Base-by-base conservation (phyloP, 1,140 invertebrate species). In the Leptestheria dahalacensis region DNA sequence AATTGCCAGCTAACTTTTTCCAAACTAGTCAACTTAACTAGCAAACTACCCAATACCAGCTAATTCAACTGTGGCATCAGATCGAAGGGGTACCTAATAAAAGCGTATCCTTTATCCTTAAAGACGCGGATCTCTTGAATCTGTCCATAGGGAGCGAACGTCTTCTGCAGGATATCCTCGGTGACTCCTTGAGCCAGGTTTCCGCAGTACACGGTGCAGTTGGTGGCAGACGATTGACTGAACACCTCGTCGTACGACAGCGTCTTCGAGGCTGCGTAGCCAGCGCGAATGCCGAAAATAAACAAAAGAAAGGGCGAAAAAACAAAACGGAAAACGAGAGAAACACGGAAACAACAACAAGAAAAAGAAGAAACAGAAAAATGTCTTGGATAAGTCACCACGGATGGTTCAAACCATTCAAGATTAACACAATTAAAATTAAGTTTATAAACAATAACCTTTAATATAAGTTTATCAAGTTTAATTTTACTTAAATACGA, bases 21-120 rank as follows among this genome's bases (percentile, higher is more conserved):
- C n/a, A n/a, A n/a, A n/a, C n/a, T n/a, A n/a, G n/a, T n/a, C n/a
- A n/a, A n/a, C n/a, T n/a, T n/a, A n/a, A n/a, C n/a, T n/a, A n/a
- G n/a, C n/a, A n/a, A n/a, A n/a, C n/a, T 9, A 46, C 24, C 9
- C 18, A 21, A 18, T 1, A 47, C 29, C 20, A 52, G 50, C 18
- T 26, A 50, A 57, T 24, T 29, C 48, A 41, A 24, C 2, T 25
- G n/a, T 6, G 21, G 20, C 47, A 24, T 18, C 25, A 25, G 29
- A 52, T 20, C 55, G 33, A 15, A 61, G 3, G 26, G 23, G 75
- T 73, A 94, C 88, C 89, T 86, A 67, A 97, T 87, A 73, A 97
- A 97, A 66, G 92, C 91, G 73, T 98, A 99, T 67, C 96, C 96
- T 75, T 99, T 98, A 69, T 97, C 92, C 76, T 98, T 98, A 78